Evolutionary conservation across 2,888 invertebrate genomes (phyloP).

Genomic region (Lasioglossum oenotherae): DNA sequence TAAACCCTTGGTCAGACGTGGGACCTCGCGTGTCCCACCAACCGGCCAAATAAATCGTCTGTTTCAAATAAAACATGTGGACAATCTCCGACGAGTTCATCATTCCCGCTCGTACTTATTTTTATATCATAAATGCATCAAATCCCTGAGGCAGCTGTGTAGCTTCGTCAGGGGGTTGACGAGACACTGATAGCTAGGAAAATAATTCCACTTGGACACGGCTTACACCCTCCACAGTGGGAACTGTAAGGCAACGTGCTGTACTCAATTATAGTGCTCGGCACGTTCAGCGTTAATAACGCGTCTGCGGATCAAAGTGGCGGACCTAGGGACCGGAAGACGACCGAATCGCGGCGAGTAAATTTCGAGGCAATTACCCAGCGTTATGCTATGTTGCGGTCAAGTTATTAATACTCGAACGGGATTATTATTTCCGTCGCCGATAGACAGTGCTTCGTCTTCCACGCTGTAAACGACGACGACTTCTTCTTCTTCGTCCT

Average conservation of each 20-base stretch:
- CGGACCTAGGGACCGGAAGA: constrained; percentile 35
- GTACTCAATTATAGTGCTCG: neutral
- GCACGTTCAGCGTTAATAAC: neutral
- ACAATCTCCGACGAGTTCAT: neutral
- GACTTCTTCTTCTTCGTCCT: constrained; percentile 34
- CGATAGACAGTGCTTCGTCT: constrained; percentile 25
- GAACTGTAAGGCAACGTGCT: neutral
- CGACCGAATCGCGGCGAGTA: constrained; percentile 16
- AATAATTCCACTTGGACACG: neutral
- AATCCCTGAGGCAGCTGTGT: neutral
- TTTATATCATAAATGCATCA: no score
- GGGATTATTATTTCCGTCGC: constrained; percentile 68
- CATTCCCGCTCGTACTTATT: neutral
- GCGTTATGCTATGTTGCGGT: constrained; percentile 35
- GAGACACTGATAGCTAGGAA: neutral
- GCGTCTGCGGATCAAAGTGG: neutral
- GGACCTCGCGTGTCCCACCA: neutral
- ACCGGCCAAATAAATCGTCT: neutral
- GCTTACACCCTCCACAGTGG: neutral
- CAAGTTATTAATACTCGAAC: constrained; percentile 70
- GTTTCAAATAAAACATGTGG: constrained; percentile 40
- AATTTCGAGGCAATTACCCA: constrained; percentile 50
- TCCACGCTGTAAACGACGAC: constrained; percentile 57
- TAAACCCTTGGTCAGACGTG: neutral
- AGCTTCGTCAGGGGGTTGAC: neutral